Conservation (phyloP, 2,797 vertebrate genomes). For the Girardinus metallicus region DNA sequence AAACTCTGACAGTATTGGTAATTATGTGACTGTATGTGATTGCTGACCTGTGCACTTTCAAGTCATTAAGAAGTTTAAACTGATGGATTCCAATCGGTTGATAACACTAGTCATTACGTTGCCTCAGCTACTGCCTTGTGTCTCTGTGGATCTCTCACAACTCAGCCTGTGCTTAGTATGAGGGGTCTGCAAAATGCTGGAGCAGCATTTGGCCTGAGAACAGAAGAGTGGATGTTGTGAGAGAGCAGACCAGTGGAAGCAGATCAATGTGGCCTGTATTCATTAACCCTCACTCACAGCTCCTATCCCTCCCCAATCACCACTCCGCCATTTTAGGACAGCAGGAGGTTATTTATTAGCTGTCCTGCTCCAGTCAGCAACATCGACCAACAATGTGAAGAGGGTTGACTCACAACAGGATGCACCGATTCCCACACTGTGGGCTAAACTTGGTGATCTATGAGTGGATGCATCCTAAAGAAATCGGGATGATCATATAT, state of each 20-base stretch:
- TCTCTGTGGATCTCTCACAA: slow-evolving; percentile 49
- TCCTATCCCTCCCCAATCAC: slow-evolving; percentile 78
- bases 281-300: slow-evolving; percentile 80
- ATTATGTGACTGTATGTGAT: slow-evolving; percentile 33
- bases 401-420: slow-evolving; percentile 77
- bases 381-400: slow-evolving; percentile 77
- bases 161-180: slow-evolving; percentile 71
- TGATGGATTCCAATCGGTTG: slow-evolving; percentile 58
- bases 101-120: slow-evolving; percentile 58
- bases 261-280: slow-evolving; percentile 82
- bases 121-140: slow-evolving; percentile 43
- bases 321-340: slow-evolving; percentile 75
- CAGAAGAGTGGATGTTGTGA: slow-evolving; percentile 57
- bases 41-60: slow-evolving; percentile 27
- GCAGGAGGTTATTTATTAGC: slow-evolving; percentile 84
- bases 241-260: slow-evolving; percentile 64
- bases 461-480: slow-evolving; percentile 40
- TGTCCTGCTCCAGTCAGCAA: slow-evolving; percentile 81
- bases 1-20: background rate
- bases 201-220: slow-evolving; percentile 77
- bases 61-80: slow-evolving; percentile 38
- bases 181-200: slow-evolving; percentile 79
- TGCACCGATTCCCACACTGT: slow-evolving; percentile 69
- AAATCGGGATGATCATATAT: slow-evolving; percentile 33
- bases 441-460: slow-evolving; percentile 59